phyloP scores from a whole-genome alignment of 2,797 vertebrate species.

The Acanthopagrus latus region DNA sequence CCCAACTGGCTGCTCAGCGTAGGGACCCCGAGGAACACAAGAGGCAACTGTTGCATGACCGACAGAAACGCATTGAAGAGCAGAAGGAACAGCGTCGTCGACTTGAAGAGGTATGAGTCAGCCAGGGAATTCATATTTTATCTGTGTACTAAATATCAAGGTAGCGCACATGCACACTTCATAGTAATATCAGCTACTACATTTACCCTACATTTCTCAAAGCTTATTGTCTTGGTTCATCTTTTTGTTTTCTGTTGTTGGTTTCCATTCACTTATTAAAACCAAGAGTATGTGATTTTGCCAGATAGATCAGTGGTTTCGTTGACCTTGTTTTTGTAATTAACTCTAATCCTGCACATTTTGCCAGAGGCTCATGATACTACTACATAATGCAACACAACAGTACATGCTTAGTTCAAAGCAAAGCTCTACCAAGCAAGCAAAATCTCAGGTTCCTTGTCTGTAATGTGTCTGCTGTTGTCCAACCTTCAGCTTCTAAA shows the following conservation, averaged over 20 bases:
- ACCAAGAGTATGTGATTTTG: neutral
- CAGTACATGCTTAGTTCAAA: constrained; percentile 24
- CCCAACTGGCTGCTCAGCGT: constrained; percentile 90
- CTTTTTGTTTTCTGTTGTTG: neutral
- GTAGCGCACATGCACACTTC: neutral
- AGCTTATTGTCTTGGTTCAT: neutral
- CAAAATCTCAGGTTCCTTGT: neutral
- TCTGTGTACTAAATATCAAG: too few relatives aligned
- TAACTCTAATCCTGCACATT: constrained; percentile 19
- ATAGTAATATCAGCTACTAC: neutral
- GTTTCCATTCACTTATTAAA: neutral
- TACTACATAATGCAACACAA: constrained; percentile 24
- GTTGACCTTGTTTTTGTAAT: constrained; percentile 30
- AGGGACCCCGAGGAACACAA: constrained; percentile 93
- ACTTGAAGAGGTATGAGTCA: constrained; percentile 89
- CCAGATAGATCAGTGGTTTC: neutral
- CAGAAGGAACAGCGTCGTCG: constrained; percentile 94
- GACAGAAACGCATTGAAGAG: constrained; percentile 93
- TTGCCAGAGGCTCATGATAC: constrained; percentile 14
- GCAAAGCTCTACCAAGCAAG: constrained; percentile 11
- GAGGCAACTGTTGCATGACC: constrained; percentile 91
- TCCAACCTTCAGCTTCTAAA: constrained; percentile 14
- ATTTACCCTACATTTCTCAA: neutral
- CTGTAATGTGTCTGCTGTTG: constrained; percentile 2
- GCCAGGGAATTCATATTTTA: neutral